Base-by-base conservation (phyloP, 2,888 invertebrate species). In the Cheilosia vernalis region DNA sequence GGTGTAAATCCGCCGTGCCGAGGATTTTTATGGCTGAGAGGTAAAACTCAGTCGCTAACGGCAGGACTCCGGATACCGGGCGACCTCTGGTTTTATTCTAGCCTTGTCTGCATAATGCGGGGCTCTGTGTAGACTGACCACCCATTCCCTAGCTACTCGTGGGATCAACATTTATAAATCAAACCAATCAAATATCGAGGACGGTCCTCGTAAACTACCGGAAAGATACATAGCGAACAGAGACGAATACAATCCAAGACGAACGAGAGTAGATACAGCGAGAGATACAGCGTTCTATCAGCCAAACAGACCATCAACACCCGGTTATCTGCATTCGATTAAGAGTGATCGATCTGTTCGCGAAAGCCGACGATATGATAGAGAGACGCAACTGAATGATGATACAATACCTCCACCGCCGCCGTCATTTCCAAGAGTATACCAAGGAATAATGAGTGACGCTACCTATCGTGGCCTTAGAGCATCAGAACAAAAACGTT, bases 71-170 rank as follows among this genome's bases (percentile, higher is more conserved):
- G 40, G 58, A 40, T 15, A 58, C 37, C 58, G 15, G 58, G 58
- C 40, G 58, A 21, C 37, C 37, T 58, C 58, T 58, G 58, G 58
- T 58, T 40, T 58, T 21, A 58, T 15, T 40, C 5, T 3, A 40
- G 58, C 58, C 58, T 58, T 37, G 21, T 58, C 58, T 58, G 58
- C 37, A 40, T 21, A 58, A 58, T 40, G 56, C 56, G 56, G 56
- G 56, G 56, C 56, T 56, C 56, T 56, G 5, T 58, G 56, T 37
- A 58, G 56, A 58, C 37, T 13, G 33, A 58, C 56, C 19, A 37
- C 17, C 13, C 19, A 6, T 58, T 58, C 56, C 56, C 58, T 40
- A 37, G 58, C 58, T 58, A 40, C 58, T 58, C 58, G 58, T 58
- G 58, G 58, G 58, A 40, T 21, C 58, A 58, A 19, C 10, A 58